Evolutionary conservation across 2,113 vertebrate genomes (phyloP), one percentile per base, ranked within the genome.

Genomic region (Fulmarus glacialis): DNA sequence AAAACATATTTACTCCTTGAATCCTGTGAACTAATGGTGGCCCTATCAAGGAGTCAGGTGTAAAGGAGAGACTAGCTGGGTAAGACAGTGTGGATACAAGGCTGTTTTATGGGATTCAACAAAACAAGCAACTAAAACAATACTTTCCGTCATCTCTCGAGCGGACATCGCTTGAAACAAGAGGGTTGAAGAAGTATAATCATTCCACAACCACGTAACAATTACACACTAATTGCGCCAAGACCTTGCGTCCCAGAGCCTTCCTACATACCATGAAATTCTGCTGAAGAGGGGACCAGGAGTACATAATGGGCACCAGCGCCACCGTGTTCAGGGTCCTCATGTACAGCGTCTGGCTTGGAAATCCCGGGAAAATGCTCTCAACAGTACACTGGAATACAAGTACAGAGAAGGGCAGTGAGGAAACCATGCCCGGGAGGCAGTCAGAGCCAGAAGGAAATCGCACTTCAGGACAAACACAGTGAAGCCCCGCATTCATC

Each of bases 211-310:
- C 29, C 52, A 11, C 0, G 2, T 8, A 80, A 66, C 20, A 24
- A 18, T 19, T 12, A 27, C 5, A 48, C 11, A 12, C 11, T 8
- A 20, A 62, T 22, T 1, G 1, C 38, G 34, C 26, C 10, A 9
- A 74, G 50, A 55, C 30, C 68, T 59, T 3, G 2, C 0, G 0
- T 19, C 34, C 36, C 15, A 36, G 38, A 38, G n/a, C 53, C 45
- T 68, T 85, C 52, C 66, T 19, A 98, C 98, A 1, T 98, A 99
- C 99, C 99, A 99, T 99, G 97, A 99, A 99, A 97, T 99, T 99
- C 98, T 99, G 99, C 98, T 99, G 99, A 87, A 99, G 99, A 45
- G 99, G 99, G 3, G 99, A 99, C 99, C 99, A 99, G 67, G 99
- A 99, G 95, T 99, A 99, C 99, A 99, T 99, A 95, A 99, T 99